Evolutionary conservation across 2,888 invertebrate genomes (phyloP).

Genomic region (Seira musarum): DNA sequence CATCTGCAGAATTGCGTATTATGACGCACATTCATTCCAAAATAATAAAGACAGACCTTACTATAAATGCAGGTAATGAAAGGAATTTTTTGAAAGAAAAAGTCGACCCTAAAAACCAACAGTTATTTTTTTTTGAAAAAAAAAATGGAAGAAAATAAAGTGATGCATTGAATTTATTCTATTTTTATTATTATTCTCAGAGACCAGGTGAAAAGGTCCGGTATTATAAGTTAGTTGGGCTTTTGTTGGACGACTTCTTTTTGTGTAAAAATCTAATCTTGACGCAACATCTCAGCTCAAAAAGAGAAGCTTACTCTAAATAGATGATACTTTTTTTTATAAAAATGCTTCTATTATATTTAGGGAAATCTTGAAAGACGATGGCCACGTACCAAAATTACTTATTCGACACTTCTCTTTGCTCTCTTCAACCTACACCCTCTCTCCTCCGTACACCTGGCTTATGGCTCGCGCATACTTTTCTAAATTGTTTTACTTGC

Average conservation of each 20-base stretch:
- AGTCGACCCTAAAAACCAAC: neutral
- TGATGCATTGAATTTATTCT: neutral
- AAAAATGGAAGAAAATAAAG: neutral
- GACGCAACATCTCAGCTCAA: neutral
- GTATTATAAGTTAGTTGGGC: neutral
- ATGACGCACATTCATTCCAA: neutral
- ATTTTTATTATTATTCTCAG: neutral
- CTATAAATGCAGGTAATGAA: no score
- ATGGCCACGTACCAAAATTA: slow-evolving; percentile 30
- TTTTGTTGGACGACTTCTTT: neutral
- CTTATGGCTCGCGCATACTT: no score
- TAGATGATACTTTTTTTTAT: neutral
- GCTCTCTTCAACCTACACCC: neutral
- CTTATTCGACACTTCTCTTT: neutral
- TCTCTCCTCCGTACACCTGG: slow-evolving; percentile 14
- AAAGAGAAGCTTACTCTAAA: no score
- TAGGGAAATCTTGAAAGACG: slow-evolving; percentile 23
- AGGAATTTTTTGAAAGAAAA: neutral
- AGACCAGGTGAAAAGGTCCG: neutral
- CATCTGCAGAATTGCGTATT: neutral
- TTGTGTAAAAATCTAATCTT: neutral
- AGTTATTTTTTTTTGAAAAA: neutral
- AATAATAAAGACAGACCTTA: no score
- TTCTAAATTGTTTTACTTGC: slow-evolving; percentile 18
- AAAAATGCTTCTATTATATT: neutral